These are phyloP conservation scores for Probaryconus sp. DNA, from an alignment of 1,140 invertebrate species.

Conservation along the genomic window DNA sequence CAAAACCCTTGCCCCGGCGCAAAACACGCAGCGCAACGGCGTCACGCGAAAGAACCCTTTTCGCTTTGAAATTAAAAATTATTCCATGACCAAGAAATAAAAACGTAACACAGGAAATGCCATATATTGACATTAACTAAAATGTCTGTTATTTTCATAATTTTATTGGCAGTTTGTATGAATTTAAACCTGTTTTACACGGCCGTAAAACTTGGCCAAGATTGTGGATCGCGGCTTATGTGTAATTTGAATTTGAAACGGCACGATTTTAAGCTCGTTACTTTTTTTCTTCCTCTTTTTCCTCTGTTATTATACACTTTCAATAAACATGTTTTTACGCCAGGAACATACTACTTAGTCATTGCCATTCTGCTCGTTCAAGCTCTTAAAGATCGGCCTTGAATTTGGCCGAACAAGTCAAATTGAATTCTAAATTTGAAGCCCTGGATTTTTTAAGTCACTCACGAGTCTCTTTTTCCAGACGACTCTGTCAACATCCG, in stretches of 20 bases:
- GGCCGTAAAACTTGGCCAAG: constrained; percentile 34
- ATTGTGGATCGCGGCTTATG: constrained; percentile 47
- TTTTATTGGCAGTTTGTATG: constrained; percentile 57
- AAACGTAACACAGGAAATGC: constrained; percentile 1
- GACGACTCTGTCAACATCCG: no score
- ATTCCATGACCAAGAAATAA: constrained; percentile 18
- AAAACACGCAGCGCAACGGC: no score
- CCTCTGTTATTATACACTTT: constrained; percentile 44
- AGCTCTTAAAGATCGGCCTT: constrained; percentile 24
- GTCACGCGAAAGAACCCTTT: no score
- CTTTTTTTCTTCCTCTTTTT: constrained; percentile 44
- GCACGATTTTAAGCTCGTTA: constrained; percentile 54
- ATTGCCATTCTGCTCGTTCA: constrained; percentile 22
- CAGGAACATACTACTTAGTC: constrained; percentile 44
- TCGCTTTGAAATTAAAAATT: no score
- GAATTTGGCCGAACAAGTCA: constrained; percentile 12
- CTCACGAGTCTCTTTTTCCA: no score
- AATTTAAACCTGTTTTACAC: constrained; percentile 52
- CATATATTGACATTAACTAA: constrained; percentile 52
- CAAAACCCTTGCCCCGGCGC: neutral
- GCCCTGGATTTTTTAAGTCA: no score
- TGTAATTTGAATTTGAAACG: constrained; percentile 56
- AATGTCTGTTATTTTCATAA: constrained; percentile 59
- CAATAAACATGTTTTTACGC: constrained; percentile 55
- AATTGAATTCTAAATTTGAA: constrained; percentile 49